Base-by-base conservation (phyloP, 2,888 invertebrate genomes). In the Timema cristinae region DNA sequence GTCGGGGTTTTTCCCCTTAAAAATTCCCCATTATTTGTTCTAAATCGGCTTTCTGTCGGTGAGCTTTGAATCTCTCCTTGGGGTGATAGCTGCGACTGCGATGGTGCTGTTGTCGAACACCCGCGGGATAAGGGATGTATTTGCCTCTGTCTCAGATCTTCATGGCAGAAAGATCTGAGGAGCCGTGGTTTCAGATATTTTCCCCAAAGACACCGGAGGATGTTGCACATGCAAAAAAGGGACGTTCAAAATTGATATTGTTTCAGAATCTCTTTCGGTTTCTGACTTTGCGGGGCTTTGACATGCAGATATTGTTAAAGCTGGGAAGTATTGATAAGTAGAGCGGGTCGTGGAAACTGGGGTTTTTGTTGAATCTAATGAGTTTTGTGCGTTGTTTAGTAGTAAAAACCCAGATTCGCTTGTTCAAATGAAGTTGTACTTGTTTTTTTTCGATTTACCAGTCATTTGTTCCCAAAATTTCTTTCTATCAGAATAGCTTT, bases 391-490 rank as follows among this genome's bases (percentile, higher is more conserved):
- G 69, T 54, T 71, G 71, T 50, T 67, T 71, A 15, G 51, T 50
- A 2, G 70, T 67, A n/a, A 7, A 13, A 15, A n/a, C 54, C n/a
- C n/a, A 47, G 63, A n/a, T n/a, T 54, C 66, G 63, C 63, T 10
- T 63, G 5, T 51, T 72, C 51, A 54, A 51, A 48, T 16, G 47
- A 16, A 48, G 67, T n/a, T 6, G 56, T 59, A 50, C n/a, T 80
- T 82, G 61, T 79, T 77, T 15, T 69, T 73, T n/a, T 69, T 47
- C n/a, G 49, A 71, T 73, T 50, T 76, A 51, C 79, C 76, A 51
- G 77, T 77, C 81, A 77, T 78, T 81, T 79, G 77, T 75, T 86
- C 86, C 86, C 86, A 86, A 77, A 86, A 86, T 75, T 82, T 83
- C 77, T 84, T 85, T 75, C 83, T 83, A 71, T 84, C 83, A 15